A percentile compares a stretch with the other conserved stretches of the same genome.
Conservation (phyloP, 2,888 invertebrate genomes). For the Tribolium freemani region DNA sequence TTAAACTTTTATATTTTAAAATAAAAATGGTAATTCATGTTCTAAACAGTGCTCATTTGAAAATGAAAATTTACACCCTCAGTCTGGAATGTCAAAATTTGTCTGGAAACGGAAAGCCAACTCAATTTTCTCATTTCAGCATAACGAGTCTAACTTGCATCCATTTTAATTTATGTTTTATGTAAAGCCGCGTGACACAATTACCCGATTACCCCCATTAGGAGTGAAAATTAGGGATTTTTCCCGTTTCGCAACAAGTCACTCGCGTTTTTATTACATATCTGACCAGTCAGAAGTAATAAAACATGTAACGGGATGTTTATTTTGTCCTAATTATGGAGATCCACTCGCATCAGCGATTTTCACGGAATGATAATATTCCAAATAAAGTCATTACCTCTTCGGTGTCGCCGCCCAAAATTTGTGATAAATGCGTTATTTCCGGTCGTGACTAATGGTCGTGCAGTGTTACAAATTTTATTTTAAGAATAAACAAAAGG, state of each 20-base stretch:
- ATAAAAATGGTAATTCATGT: too few species aligned
- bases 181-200: slow-evolving; percentile 31
- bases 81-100: too few species aligned
- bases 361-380: slow-evolving; percentile 25
- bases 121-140: slow-evolving; percentile 15
- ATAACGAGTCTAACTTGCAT: slow-evolving; percentile 26
- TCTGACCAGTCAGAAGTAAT: slow-evolving; percentile 24
- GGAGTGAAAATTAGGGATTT: slow-evolving; percentile 25
- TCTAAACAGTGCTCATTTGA: too few species aligned
- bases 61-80: too few species aligned
- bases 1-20: too few species aligned
- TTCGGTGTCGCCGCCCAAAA: not conserved
- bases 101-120: not conserved
- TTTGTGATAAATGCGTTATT: slow-evolving; percentile 38
- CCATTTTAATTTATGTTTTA: slow-evolving; percentile 32
- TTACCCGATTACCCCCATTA: slow-evolving; percentile 33
- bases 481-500: slow-evolving; percentile 33
- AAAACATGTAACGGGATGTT: slow-evolving; percentile 30
- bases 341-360: slow-evolving; percentile 7
- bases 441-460: slow-evolving; percentile 35
- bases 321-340: slow-evolving; percentile 17
- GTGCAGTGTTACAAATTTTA: slow-evolving; percentile 16
- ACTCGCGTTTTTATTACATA: slow-evolving; percentile 30
- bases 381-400: slow-evolving; percentile 26
- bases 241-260: slow-evolving; percentile 33